phyloP scores from a whole-genome alignment of 2,113 vertebrate species.

The Lutjanus erythropterus region DNA sequence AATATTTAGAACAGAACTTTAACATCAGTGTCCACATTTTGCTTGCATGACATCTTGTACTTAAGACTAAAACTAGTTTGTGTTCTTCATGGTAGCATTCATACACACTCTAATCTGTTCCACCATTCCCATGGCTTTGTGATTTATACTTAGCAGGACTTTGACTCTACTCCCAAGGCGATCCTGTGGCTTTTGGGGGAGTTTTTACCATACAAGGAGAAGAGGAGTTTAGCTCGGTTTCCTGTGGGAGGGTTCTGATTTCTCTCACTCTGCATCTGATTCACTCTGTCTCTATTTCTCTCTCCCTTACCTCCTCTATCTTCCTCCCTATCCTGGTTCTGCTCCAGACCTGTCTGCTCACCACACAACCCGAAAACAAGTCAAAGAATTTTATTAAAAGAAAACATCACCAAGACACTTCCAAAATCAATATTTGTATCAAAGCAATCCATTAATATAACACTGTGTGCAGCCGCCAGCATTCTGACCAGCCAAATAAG shows the following conservation, averaged over 20 bases:
- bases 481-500: constrained; percentile 60
- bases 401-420: background rate
- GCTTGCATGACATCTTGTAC: constrained; percentile 34
- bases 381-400: background rate
- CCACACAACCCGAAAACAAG: background rate
- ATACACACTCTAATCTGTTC: constrained; percentile 57
- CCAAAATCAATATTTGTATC: constrained; percentile 13
- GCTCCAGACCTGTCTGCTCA: background rate
- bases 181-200: constrained; percentile 81
- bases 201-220: constrained; percentile 88
- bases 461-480: constrained; percentile 29
- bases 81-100: constrained; percentile 37
- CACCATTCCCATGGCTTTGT: constrained; percentile 70
- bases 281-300: constrained; percentile 53
- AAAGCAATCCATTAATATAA: constrained; percentile 8
- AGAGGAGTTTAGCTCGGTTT: constrained; percentile 79
- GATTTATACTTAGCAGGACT: constrained; percentile 82
- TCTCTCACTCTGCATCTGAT: constrained; percentile 72
- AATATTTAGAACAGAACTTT: background rate
- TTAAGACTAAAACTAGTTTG: constrained; percentile 19
- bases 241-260: constrained; percentile 85
- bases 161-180: constrained; percentile 78
- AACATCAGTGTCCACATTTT: background rate
- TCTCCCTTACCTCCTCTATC: constrained; percentile 24
- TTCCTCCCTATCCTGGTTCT: background rate